phyloP scores from a whole-genome alignment of 1,140 invertebrate genomes.

The Magallana ariakensis region DNA sequence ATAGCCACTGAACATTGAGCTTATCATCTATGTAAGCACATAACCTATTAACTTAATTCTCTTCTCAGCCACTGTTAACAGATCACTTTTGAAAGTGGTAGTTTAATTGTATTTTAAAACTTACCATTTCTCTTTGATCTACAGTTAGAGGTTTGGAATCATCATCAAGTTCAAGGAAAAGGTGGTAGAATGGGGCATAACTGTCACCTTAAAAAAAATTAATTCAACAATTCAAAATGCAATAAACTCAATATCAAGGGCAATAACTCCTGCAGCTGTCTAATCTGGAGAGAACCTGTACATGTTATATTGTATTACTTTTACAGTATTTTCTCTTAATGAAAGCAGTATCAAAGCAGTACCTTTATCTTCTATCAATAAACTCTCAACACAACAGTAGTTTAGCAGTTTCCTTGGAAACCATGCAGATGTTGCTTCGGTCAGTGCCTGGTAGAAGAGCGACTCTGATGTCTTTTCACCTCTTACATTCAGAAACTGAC shows the following conservation, averaged over 20 bases:
- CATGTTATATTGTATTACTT: too few relatives aligned
- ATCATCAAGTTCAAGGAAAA: constrained; percentile 70
- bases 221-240: too few relatives aligned
- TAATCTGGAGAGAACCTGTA: not conserved
- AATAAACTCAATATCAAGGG: too few relatives aligned
- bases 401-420: constrained; percentile 68
- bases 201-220: not conserved
- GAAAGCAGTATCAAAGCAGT: too few relatives aligned
- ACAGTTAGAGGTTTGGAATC: constrained; percentile 44
- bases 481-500: constrained; percentile 79
- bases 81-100: too few relatives aligned
- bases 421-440: constrained; percentile 59
- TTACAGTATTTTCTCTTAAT: too few relatives aligned
- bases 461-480: constrained; percentile 78
- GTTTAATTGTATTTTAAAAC: too few relatives aligned
- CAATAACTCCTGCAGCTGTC: not conserved
- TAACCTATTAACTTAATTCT: too few relatives aligned
- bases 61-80: too few relatives aligned
- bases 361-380: constrained; percentile 61
- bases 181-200: constrained; percentile 71
- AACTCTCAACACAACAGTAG: constrained; percentile 76
- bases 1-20: too few relatives aligned
- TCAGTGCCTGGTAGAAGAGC: constrained; percentile 74
- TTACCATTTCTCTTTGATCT: constrained; percentile 50
- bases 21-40: too few relatives aligned